Base-by-base conservation (phyloP, 2,888 invertebrate genomes). In the Melanotus villosus region DNA sequence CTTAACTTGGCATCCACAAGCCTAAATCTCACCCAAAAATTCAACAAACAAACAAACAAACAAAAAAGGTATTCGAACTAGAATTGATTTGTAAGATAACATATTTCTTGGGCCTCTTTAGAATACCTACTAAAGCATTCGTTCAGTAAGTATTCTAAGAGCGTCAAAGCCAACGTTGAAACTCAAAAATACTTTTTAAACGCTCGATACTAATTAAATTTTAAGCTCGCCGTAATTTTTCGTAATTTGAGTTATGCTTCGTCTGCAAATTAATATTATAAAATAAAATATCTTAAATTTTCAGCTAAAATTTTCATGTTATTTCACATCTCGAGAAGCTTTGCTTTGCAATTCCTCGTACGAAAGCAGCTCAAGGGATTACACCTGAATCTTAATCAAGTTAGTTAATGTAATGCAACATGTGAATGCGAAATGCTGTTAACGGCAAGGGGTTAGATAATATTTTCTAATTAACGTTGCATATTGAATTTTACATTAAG, bases 371-470 rank as follows among this genome's bases (percentile, higher is more conserved):
- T 41, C 9, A 6, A 26, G 23, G 47, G 12, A 26, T 21, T 14
- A 12, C 21, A 26, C 47, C 21, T 23, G 47, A 47, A 47, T 47
- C 12, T 47, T 47, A 47, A 47, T 47, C 7, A 47, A 41, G 26
- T 47, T 38, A 1, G 12, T 38, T 47, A 47, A 47, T 23, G 12
- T 47, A 47, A 47, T 41, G 16, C 7, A 26, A 26, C 7, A 26
- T 26, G 7, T 26, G 18, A 41, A 34, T 12, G n/a, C 18, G 9
- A 9, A 2, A 1, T 7, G 16, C 16, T 41, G 16, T 41, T 41
- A 41, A 41, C 16, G 16, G 16, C 34, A 34, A n/a, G 3, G 5
- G 12, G 18, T 16, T 18, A 1, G 4, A 14, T 38, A 3, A 38
- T 38, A 38, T n/a, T 38, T 38, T 38, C 12, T 12, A 38, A 14